Evolutionary conservation across 2,797 vertebrate species (phyloP).

Genomic region (Phataginus tricuspis): DNA sequence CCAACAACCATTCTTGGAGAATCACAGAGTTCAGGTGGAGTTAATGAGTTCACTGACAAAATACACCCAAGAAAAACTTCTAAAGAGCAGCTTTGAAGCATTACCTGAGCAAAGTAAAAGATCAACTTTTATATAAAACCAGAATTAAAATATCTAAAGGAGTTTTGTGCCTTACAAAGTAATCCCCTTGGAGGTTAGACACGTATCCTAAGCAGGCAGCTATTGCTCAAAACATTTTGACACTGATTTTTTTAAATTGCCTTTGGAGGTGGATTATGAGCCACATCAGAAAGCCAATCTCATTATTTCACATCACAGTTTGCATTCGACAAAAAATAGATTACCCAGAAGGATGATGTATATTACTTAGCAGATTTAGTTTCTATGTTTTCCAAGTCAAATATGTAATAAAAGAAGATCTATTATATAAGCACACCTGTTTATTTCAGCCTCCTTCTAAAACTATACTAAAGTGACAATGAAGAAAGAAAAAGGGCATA

Average conservation of each 20-base stretch:
- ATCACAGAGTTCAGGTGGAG: background rate
- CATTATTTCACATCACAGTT: slow-evolving; percentile 67
- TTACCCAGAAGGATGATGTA: slow-evolving; percentile 69
- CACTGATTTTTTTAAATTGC: slow-evolving; percentile 47
- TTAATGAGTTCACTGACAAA: background rate
- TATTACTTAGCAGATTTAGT: slow-evolving; percentile 71
- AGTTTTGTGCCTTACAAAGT: background rate
- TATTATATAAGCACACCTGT: slow-evolving; percentile 73
- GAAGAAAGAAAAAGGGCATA: slow-evolving; percentile 11
- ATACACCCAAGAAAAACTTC: background rate
- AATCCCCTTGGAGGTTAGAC: background rate
- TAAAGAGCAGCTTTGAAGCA: background rate
- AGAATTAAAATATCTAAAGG: slow-evolving; percentile 1
- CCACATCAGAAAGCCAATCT: slow-evolving; percentile 61
- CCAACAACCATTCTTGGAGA: background rate
- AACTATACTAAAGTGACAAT: slow-evolving; percentile 40
- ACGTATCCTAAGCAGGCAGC: slow-evolving; percentile 4
- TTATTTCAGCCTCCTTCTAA: slow-evolving; percentile 54
- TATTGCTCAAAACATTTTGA: slow-evolving; percentile 30
- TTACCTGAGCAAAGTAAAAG: slow-evolving; percentile 28
- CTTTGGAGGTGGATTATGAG: slow-evolving; percentile 58
- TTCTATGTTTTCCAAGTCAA: slow-evolving; percentile 70
- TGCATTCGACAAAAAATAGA: slow-evolving; percentile 65
- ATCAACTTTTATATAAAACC: background rate
- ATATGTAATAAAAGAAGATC: slow-evolving; percentile 76